Evolutionary conservation across 2,113 vertebrate genomes (phyloP).

Genomic region (Apteryx owenii): DNA sequence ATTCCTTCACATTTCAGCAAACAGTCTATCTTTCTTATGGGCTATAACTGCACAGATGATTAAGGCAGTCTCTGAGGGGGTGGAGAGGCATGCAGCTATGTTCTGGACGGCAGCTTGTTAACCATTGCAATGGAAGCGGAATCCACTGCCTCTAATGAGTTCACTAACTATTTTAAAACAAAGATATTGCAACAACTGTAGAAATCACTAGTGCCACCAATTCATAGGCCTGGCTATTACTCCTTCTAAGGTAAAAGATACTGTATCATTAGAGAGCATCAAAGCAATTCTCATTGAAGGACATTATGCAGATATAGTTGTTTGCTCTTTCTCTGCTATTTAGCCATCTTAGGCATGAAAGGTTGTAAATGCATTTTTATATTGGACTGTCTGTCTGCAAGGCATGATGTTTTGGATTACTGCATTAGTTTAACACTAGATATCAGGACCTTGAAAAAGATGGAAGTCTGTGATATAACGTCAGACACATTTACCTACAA

Average conservation of each 20-base stretch:
- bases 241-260: conserved; percentile 31
- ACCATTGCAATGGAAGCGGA: conserved; percentile 39
- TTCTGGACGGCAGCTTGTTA: conserved; percentile 66
- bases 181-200: conserved; percentile 41
- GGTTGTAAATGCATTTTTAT: background rate
- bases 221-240: conserved; percentile 34
- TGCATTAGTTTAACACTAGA: background rate
- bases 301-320: background rate
- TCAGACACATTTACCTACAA: background rate
- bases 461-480: background rate
- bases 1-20: conserved; percentile 60
- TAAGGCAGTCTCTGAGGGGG: conserved; percentile 64
- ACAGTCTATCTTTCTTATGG: conserved; percentile 41
- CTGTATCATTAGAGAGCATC: conserved; percentile 46
- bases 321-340: background rate
- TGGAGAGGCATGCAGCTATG: conserved; percentile 49
- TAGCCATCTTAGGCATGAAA: conserved; percentile 12
- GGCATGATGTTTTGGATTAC: background rate
- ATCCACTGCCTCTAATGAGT: conserved; percentile 41
- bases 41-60: conserved; percentile 39
- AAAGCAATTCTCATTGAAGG: background rate
- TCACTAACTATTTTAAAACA: conserved; percentile 59
- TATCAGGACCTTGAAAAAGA: background rate
- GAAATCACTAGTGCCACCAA: background rate
- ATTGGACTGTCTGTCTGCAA: background rate